Base-by-base conservation (phyloP, 2,113 vertebrate genomes). In the Sorex araneus region DNA sequence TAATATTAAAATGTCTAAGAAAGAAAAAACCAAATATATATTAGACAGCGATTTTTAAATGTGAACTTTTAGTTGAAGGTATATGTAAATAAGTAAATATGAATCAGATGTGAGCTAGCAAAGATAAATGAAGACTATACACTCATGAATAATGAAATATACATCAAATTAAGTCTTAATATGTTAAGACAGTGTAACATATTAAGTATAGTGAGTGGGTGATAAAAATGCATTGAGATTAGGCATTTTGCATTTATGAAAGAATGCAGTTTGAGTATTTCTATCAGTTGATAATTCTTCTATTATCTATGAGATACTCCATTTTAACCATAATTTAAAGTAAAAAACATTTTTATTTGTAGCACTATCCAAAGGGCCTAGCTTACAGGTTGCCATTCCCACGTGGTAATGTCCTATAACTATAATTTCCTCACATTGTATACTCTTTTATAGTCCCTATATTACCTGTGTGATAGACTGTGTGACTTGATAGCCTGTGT, bases 81-180 rank as follows among this genome's bases (percentile, higher is more conserved):
- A 25, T 0, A 27, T 40, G 40, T 40, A 40, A 7, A 40, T 40
- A 40, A 4, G 40, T 6, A 45, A 85, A 64, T 75, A 30, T 60
- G 2, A 67, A 36, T 77, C 12, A 77, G 1, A 77, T 54, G 6
- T 73, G n/a, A 0, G 15, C 5, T 70, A 11, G 75, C 21, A 63
- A 70, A 63, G 27, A 79, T 67, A 66, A 34, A 9, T 57, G 50
- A 70, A 89, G 13, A 54, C 40, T 43, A 50, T 73, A 64, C n/a
- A 64, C 67, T 88, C 5, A 74, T 78, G 5, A 91, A 91, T 73
- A 77, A 45, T 85, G 1, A 73, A 83, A 78, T 64, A 32, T 21
- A 9, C 34, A 36, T 82, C 32, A 70, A 83, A 60, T 57, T 67
- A 88, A 50, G 47, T 50, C 47, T 50, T 50, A 50, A 50, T 50